phyloP scores from a whole-genome alignment of 1,140 invertebrate genomes.

The Macrobrachium rosenbergii region DNA sequence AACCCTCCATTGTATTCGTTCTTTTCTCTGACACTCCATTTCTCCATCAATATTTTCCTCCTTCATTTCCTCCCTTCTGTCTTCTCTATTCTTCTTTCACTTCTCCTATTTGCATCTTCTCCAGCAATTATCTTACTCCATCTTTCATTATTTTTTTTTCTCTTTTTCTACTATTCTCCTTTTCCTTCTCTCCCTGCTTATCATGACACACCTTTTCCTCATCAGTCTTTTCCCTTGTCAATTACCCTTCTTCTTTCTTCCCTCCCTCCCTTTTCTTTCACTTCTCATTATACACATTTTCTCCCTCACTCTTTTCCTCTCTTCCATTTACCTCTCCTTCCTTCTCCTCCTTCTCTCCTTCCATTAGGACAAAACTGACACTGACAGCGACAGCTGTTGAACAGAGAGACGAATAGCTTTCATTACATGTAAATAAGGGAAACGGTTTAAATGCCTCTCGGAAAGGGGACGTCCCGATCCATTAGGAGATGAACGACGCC shows the following conservation, averaged over 20 bases:
- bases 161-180: background rate
- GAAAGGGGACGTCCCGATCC: no score
- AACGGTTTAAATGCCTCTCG: no score
- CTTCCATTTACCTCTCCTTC: background rate
- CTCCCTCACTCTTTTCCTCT: slow-evolving; percentile 6
- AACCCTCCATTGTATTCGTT: background rate
- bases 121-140: background rate
- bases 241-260: no score
- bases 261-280: background rate
- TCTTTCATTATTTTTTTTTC: background rate
- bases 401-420: no score
- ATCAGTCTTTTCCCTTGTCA: background rate
- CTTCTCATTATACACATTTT: background rate
- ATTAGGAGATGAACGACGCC: no score
- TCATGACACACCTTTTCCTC: background rate
- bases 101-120: background rate
- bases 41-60: background rate
- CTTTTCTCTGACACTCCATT: background rate
- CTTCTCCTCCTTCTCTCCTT: background rate
- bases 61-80: no score
- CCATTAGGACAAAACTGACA: background rate
- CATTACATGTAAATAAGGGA: no score
- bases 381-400: no score
- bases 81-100: background rate
- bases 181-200: no score